Conservation (phyloP, 2,113 vertebrate genomes). For the Lethenteron camtschaticum region DNA sequence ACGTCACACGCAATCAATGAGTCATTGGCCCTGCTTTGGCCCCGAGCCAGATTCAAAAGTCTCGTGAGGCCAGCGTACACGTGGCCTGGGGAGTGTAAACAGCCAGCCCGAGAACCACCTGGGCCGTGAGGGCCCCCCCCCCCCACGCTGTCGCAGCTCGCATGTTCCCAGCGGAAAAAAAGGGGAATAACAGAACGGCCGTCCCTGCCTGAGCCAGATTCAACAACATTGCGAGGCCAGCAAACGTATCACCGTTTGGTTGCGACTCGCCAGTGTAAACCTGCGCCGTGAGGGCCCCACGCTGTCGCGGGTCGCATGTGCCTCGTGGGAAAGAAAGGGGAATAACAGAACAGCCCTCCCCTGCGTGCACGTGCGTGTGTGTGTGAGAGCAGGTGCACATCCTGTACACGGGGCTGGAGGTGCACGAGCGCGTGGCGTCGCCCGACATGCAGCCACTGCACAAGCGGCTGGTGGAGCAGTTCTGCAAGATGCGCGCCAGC, state of each 20-base stretch:
- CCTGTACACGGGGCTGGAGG: conserved; percentile 69
- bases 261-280: background rate
- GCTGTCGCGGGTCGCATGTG: background rate
- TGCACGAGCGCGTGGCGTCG: conserved; percentile 86
- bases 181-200: background rate
- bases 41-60: too few relatives aligned
- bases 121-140: background rate
- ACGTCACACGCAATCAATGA: too few relatives aligned
- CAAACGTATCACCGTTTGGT: conserved; percentile 1
- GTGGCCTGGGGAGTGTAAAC: background rate
- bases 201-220: too few relatives aligned
- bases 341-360: background rate
- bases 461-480: conserved; percentile 93
- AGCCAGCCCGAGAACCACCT: background rate
- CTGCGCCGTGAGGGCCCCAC: background rate
- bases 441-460: conserved; percentile 93
- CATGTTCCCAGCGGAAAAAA: background rate
- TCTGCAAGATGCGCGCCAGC: conserved; percentile 95
- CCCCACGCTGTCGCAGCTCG: too few relatives aligned
- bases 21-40: too few relatives aligned
- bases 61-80: background rate
- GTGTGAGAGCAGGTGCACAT: conserved; percentile 51
- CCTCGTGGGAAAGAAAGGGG: background rate
- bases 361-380: background rate
- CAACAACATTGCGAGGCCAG: background rate